A percentile compares a stretch with the other conserved stretches of the same genome.
Evolutionary conservation across 2,113 vertebrate genomes (phyloP).

Genomic region (Apus apus): DNA sequence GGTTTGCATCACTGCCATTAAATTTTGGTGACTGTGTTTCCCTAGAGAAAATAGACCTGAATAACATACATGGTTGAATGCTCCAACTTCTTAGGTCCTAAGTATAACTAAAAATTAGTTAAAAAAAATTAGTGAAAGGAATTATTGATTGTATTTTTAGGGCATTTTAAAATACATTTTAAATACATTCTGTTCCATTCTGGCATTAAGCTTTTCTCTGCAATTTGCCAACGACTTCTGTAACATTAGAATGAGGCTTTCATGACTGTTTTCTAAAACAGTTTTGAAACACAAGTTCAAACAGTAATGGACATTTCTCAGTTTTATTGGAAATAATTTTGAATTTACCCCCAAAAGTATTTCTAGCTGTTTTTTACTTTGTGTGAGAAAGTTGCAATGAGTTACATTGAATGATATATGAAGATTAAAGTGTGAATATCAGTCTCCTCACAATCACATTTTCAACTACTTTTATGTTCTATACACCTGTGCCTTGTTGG

Average conservation of each 20-base stretch:
- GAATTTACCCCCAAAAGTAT: not conserved
- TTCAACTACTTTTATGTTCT: not conserved
- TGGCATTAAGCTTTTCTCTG: not conserved
- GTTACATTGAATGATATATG: not conserved
- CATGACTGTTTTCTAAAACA: not conserved
- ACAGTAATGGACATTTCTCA: not conserved
- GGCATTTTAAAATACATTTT: not conserved
- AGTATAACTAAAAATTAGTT: not conserved
- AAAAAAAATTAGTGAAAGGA: not conserved
- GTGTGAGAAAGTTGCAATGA: not conserved
- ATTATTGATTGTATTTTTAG: not conserved
- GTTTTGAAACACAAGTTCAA: not conserved
- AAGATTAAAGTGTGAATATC: not conserved
- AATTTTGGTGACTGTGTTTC: constrained; percentile 16
- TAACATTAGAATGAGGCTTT: not conserved
- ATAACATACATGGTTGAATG: constrained; percentile 37
- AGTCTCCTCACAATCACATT: not conserved
- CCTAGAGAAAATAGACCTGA: constrained; percentile 37
- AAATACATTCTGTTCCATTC: not conserved
- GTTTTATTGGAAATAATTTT: not conserved
- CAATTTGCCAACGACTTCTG: not conserved
- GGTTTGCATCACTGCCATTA: constrained; percentile 63
- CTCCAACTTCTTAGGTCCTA: constrained; percentile 32
- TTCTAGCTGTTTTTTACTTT: not conserved
- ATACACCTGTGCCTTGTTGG: constrained; percentile 39